Base-by-base conservation (phyloP, 1,140 invertebrate genomes). In the Drosophila albomicans region DNA sequence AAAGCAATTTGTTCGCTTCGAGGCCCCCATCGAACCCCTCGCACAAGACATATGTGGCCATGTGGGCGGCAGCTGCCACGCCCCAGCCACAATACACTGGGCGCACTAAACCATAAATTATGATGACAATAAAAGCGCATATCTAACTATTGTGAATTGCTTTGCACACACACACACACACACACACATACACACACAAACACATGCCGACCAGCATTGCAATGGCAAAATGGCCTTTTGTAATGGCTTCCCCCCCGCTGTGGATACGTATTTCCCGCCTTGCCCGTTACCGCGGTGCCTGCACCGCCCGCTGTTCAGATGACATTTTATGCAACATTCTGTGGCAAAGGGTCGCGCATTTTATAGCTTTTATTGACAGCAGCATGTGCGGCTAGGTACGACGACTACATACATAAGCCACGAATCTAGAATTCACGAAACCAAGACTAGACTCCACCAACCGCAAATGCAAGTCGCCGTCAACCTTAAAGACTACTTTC, bases 1-100 rank as follows among this genome's bases (percentile, higher is more conserved):
- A 88, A 88, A 84, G 85, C 85, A 80, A 88, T 88, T 88, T 84
- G 79, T 63, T 16, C 52, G 66, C 51, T 67, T 52, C 61, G 51
- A 11, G 38, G 15, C 49, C 58, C 52, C 52, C 49, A 48, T 56
- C 62, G 48, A 30, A 15, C 16, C 10, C 35, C 54, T 16, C 35
- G 45, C 43, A 72, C 49, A 77, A 63, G 61, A 71, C 68, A 75
- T 65, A 75, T 81, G 67, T 58, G 48, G 51, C 59, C 20, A 57
- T 59, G 71, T 74, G 65, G 71, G 65, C 70, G 65, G 48, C 20
- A 11, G 56, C 32, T 13, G 49, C 56, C 20, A 78, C 41, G 71
- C 78, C 63, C 75, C 72, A 77, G 61, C 70, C 71, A 82, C 76
- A 71, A 86, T 82, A 65, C 52, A 35, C 82, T 61, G 13, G 49